A percentile compares a stretch with the other conserved stretches of the same genome.
Evolutionary conservation across 1,140 invertebrate genomes (phyloP).

Genomic region (Mamestra configurata): DNA sequence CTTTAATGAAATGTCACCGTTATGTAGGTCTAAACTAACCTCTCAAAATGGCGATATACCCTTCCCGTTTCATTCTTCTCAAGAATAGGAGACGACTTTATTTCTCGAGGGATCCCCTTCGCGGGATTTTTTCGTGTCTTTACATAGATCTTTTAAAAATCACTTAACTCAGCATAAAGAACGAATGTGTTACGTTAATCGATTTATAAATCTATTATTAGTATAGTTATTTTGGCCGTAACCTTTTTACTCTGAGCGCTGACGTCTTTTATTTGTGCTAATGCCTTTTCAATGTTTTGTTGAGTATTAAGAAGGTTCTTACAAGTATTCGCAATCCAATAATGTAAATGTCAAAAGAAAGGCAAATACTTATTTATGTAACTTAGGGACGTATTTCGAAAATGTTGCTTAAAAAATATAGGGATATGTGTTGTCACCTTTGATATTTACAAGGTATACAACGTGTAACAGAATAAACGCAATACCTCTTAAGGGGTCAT

Average conservation of each 20-base stretch:
- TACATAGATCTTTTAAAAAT: conserved; percentile 7
- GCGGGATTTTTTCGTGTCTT: not conserved
- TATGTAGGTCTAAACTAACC: not conserved
- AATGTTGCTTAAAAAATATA: not conserved
- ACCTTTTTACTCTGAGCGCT: not conserved
- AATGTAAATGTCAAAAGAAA: conserved; percentile 17
- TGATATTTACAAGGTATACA: not conserved
- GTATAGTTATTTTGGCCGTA: conserved; percentile 8
- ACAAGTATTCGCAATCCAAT: conserved; percentile 6
- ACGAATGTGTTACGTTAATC: not conserved
- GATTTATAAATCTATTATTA: conserved; percentile 5
- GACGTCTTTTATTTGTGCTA: not conserved
- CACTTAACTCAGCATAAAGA: not conserved
- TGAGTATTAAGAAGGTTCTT: not conserved
- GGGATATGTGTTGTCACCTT: not conserved
- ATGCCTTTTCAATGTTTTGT: not conserved
- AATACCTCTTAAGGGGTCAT: too few species aligned
- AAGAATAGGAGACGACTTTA: not conserved
- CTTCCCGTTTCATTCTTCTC: not conserved
- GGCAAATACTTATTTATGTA: conserved; percentile 6
- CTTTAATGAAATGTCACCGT: too few species aligned
- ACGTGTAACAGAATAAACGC: too few species aligned
- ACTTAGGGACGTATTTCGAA: not conserved
- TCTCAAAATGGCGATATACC: not conserved
- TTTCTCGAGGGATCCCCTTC: conserved; percentile 5